A percentile compares a stretch with the other conserved stretches of the same genome.
These are phyloP conservation scores for Colossoma macropomum DNA, from an alignment of 2,113 vertebrate species.

Conservation along the genomic window DNA sequence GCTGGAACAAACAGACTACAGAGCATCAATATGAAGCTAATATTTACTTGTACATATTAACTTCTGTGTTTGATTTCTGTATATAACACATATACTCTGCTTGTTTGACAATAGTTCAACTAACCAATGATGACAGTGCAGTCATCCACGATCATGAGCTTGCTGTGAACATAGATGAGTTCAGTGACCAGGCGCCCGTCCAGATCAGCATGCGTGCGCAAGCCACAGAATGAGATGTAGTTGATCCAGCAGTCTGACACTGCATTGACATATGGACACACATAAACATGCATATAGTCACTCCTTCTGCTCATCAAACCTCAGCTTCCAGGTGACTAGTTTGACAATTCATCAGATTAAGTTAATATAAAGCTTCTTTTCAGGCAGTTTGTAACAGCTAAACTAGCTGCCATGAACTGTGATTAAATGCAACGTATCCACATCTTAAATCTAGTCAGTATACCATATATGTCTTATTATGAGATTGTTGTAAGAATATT, in stretches of 20 bases:
- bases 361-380: too few relatives aligned
- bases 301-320: neutral
- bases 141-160: constrained; percentile 61
- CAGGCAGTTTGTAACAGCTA: neutral
- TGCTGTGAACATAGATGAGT: constrained; percentile 65
- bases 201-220: constrained; percentile 63
- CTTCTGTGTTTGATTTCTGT: neutral
- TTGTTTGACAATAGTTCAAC: constrained; percentile 26
- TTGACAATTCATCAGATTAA: too few relatives aligned
- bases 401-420: neutral
- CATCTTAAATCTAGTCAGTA: too few relatives aligned
- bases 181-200: constrained; percentile 63
- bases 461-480: too few relatives aligned
- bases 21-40: neutral
- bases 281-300: constrained; percentile 22
- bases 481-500: too few relatives aligned
- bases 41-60: neutral
- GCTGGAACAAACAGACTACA: neutral
- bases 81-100: neutral
- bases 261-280: constrained; percentile 48
- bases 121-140: constrained; percentile 59
- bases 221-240: constrained; percentile 60
- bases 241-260: constrained; percentile 59
- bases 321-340: neutral
- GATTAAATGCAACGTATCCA: too few relatives aligned